A percentile compares a stretch with the other conserved stretches of the same genome.
phyloP scores from a whole-genome alignment of 2,113 vertebrate genomes.

The Mesitornis unicolor region DNA sequence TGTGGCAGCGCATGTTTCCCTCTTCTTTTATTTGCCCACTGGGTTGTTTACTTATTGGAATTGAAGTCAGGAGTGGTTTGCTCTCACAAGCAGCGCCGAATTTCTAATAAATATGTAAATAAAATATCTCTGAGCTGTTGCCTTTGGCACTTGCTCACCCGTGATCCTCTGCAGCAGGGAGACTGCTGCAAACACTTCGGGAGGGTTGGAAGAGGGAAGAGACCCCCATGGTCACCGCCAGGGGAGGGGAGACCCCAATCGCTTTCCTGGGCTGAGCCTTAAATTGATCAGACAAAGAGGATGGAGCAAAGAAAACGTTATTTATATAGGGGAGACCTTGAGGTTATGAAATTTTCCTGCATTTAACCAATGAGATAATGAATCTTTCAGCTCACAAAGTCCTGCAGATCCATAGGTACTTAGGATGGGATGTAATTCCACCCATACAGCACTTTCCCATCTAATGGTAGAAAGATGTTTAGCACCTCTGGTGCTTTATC shows the following conservation, averaged over 20 bases:
- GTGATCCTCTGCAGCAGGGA: neutral
- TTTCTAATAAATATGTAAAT: slow-evolving; percentile 89
- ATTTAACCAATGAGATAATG: slow-evolving; percentile 6
- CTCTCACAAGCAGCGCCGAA: slow-evolving; percentile 67
- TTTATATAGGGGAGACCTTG: neutral
- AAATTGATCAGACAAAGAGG: neutral
- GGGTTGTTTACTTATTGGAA: slow-evolving; percentile 86
- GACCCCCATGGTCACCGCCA: too few species aligned
- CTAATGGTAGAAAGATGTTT: slow-evolving; percentile 52
- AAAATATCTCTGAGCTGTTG: slow-evolving; percentile 59
- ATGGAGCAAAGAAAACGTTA: neutral
- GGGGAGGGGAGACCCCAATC: too few species aligned
- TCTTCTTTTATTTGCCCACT: slow-evolving; percentile 70
- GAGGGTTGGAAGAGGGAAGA: too few species aligned
- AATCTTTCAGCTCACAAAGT: neutral
- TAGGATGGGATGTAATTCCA: slow-evolving; percentile 37
- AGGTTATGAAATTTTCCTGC: neutral
- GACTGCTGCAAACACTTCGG: slow-evolving; percentile 38
- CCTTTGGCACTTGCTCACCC: slow-evolving; percentile 25
- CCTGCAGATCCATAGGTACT: neutral
- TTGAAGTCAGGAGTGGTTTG: slow-evolving; percentile 75
- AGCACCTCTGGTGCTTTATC: slow-evolving; percentile 75
- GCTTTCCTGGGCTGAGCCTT: neutral
- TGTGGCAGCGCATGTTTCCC: slow-evolving; percentile 62
- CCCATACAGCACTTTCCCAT: slow-evolving; percentile 29